phyloP scores from a whole-genome alignment of 64 coral and sea anemone genomes.

The Actinia equina region DNA sequence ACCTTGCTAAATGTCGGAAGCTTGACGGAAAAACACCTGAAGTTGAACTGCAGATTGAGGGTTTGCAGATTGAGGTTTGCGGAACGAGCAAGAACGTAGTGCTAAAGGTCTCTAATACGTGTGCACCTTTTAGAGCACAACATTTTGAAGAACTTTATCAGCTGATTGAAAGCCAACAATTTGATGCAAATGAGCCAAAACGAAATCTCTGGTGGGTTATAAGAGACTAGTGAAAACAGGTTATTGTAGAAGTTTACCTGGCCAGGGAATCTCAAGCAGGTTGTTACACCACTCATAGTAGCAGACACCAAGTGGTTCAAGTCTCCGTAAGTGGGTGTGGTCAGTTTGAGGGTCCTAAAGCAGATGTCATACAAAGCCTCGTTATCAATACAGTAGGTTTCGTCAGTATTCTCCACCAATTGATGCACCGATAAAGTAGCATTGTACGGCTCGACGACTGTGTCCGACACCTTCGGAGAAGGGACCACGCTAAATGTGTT shows the following conservation, averaged over 20 bases:
- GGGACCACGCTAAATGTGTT: constrained; percentile 59
- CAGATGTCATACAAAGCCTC: constrained; percentile 68
- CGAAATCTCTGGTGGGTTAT: too few species aligned
- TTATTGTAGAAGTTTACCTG: constrained; percentile 13
- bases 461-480: constrained; percentile 63
- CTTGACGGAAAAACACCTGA: too few species aligned
- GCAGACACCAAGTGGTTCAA: constrained; percentile 63
- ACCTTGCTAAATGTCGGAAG: too few species aligned
- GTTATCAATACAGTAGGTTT: constrained; percentile 67
- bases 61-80: too few species aligned
- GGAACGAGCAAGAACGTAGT: too few species aligned
- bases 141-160: not conserved
- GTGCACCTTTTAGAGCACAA: not conserved
- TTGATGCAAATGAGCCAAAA: too few species aligned
- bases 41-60: too few species aligned
- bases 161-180: too few species aligned
- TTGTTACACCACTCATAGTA: constrained; percentile 62
- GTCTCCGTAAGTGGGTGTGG: constrained; percentile 59
- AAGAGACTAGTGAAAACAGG: too few species aligned
- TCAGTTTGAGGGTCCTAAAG: constrained; percentile 50
- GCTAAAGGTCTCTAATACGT: too few species aligned
- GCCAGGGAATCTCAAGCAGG: constrained; percentile 51
- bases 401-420: constrained; percentile 59
- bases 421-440: constrained; percentile 63
- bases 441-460: constrained; percentile 61